Evolutionary conservation across 2,113 vertebrate genomes (phyloP).

Genomic region (Phyllostomus discolor): DNA sequence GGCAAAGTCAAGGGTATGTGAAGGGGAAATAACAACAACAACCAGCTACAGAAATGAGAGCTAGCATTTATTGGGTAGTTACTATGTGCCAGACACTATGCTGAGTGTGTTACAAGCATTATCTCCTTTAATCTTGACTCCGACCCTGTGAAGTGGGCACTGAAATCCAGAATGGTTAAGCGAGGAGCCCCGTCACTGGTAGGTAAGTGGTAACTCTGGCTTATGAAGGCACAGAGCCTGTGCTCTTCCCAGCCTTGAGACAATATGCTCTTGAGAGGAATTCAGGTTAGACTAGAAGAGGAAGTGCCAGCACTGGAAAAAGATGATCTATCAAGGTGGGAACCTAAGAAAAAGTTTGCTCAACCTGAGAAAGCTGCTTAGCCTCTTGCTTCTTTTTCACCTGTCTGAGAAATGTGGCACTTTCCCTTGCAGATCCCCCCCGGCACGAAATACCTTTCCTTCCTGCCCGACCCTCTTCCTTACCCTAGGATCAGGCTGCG

Average conservation of each 20-base stretch:
- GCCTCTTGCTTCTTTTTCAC: not conserved
- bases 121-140: not conserved
- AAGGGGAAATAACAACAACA: not conserved
- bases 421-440: not conserved
- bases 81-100: not conserved
- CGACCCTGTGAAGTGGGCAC: not conserved
- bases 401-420: constrained; percentile 24
- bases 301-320: not conserved
- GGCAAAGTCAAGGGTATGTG: not conserved
- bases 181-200: not conserved
- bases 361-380: not conserved
- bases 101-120: not conserved
- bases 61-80: not conserved
- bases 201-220: not conserved
- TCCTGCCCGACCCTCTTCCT: not conserved
- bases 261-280: not conserved
- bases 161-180: not conserved
- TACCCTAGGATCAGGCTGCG: not conserved
- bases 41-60: not conserved
- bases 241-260: not conserved
- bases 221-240: not conserved
- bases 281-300: not conserved
- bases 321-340: not conserved
- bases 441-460: not conserved
- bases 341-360: not conserved